These are phyloP conservation scores for Oreochromis grahami DNA, from an alignment of 2,797 vertebrate species.

Conservation along the genomic window DNA sequence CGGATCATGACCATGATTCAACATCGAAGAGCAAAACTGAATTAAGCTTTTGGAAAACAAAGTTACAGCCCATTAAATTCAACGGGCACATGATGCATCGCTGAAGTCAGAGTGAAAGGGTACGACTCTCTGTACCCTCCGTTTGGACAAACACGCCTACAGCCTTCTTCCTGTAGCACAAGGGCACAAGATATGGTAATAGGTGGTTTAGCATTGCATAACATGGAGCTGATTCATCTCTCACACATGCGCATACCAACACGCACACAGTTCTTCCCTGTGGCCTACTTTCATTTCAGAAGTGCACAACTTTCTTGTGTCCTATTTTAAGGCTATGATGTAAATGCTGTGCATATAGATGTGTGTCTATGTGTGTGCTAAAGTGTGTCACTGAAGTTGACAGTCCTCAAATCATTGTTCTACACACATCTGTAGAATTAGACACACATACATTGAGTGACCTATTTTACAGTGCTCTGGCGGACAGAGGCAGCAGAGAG, in stretches of 20 bases:
- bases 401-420: not conserved
- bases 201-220: constrained; percentile 54
- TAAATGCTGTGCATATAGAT: not conserved
- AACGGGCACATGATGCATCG: not conserved
- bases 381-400: not conserved
- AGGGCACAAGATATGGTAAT: constrained; percentile 44
- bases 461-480: constrained; percentile 51
- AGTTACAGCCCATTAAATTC: not conserved
- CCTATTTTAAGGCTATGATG: constrained; percentile 42
- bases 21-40: not conserved
- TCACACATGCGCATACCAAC: not conserved
- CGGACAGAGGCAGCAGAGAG: constrained; percentile 30
- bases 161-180: constrained; percentile 33
- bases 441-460: constrained; percentile 26
- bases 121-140: not conserved
- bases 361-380: not conserved
- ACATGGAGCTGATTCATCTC: constrained; percentile 62
- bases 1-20: not conserved
- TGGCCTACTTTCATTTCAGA: constrained; percentile 64
- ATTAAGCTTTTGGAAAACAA: not conserved
- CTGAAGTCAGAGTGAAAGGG: not conserved
- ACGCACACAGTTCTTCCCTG: constrained; percentile 17
- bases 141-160: not conserved
- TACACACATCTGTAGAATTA: not conserved
- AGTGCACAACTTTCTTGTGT: constrained; percentile 38